Evolutionary conservation across 2,113 vertebrate genomes (phyloP), one percentile per base, ranked within the genome.

Genomic region (Eretmochelys imbricata): DNA sequence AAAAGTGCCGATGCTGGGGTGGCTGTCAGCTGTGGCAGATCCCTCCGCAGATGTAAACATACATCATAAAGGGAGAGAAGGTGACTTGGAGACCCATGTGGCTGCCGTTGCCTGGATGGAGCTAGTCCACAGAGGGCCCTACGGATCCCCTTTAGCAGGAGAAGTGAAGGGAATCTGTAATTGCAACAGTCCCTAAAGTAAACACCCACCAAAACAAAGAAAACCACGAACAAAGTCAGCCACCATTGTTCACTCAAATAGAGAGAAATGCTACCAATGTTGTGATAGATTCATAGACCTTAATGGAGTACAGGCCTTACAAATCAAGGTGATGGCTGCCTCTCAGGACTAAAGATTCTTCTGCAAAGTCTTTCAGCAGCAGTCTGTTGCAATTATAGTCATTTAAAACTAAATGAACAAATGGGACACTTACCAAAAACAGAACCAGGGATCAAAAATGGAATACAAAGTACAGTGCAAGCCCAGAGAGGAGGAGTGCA

Each of bases 11-110:
- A 96, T 69, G 86, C 85, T 88, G 90, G 94, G 93, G 94, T 94
- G 89, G 96, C 98, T 97, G 98, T 98, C 98, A 98, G 98, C 98
- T 98, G 98, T 90, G 5, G 29, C 10, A 78, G 97, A 98, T 98
- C 95, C 96, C 91, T 98, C 98, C 98, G 98, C 98, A 85, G 97
- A 98, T 98, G 98, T 98, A 98, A 98, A 98, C 98, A 98, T 91
- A 97, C 97, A 96, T 88, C 94, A 92, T 97, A 97, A 97, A 97
- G 97, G 96, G 93, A 89, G 91, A 86, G 76, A 87, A 75, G 79
- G 89, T 92, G 72, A 84, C 72, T 55, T 89, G 0, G 75, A 48
- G 87, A 55, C 42, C 69, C 90, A 83, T 96, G 93, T 65, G 92
- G 86, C 3, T 48, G 46, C 6, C 8, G 83, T 29, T 31, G 54